phyloP scores from a whole-genome alignment of 2,888 invertebrate genomes.

The Ectemnius continuus region DNA sequence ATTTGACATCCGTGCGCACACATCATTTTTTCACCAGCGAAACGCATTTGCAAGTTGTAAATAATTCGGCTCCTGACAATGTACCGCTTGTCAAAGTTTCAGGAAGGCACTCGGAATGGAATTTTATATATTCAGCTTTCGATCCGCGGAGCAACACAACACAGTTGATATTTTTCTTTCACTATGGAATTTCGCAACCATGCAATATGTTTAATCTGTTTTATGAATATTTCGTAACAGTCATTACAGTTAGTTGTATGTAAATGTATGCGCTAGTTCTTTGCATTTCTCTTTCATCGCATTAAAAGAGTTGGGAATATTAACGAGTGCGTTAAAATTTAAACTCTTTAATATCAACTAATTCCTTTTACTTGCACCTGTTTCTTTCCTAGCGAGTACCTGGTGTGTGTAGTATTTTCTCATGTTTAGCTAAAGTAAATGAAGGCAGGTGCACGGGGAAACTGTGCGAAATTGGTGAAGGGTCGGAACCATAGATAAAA shows the following conservation, averaged over 20 bases:
- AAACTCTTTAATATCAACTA: slow-evolving; percentile 29
- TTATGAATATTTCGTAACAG: too few species aligned
- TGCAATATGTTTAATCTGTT: too few species aligned
- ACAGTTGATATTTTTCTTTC: too few species aligned
- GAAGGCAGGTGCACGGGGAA: slow-evolving; percentile 52
- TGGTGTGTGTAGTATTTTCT: slow-evolving; percentile 42
- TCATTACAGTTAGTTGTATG: too few species aligned
- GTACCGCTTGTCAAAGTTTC: too few species aligned
- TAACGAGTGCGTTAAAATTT: slow-evolving; percentile 20
- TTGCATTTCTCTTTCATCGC: not conserved
- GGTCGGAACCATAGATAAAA: slow-evolving; percentile 63
- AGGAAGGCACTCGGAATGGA: too few species aligned
- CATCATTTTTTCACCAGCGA: not conserved
- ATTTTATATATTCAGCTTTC: too few species aligned
- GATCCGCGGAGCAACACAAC: too few species aligned
- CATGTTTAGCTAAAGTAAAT: slow-evolving; percentile 61
- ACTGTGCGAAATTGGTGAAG: slow-evolving; percentile 57
- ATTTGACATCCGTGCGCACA: not conserved
- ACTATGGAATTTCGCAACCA: too few species aligned
- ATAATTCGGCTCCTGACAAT: too few species aligned
- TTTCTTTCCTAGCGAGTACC: slow-evolving; percentile 17
- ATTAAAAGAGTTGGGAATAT: not conserved
- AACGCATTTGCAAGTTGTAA: too few species aligned
- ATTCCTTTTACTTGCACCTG: slow-evolving; percentile 44
- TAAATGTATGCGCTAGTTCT: too few species aligned